A percentile compares a stretch with the other conserved stretches of the same genome.
Evolutionary conservation across 1,140 invertebrate genomes (phyloP).

Genomic region (Musca vetustissima): DNA sequence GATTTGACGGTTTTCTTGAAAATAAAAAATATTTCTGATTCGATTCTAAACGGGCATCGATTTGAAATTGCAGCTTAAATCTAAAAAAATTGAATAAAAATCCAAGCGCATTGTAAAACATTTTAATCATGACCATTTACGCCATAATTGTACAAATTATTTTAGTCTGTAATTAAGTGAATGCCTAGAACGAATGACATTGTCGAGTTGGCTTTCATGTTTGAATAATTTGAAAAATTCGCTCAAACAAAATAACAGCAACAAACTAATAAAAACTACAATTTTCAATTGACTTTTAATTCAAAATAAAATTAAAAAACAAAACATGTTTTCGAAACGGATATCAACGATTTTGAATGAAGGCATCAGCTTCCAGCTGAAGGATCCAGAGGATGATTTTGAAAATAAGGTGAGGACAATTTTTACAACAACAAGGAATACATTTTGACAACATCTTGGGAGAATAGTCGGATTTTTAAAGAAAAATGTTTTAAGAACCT

Average conservation of each 20-base stretch:
- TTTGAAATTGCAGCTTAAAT: background rate
- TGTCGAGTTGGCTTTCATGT: background rate
- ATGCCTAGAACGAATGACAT: background rate
- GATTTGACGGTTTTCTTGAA: background rate
- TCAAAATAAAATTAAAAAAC: too few species aligned
- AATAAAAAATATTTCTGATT: background rate
- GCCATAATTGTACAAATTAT: conserved; percentile 30
- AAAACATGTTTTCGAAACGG: too few species aligned
- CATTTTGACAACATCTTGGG: too few species aligned
- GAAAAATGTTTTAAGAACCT: too few species aligned
- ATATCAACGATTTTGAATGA: too few species aligned
- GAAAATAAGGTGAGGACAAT: too few species aligned
- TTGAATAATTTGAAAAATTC: background rate
- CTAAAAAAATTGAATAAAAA: background rate
- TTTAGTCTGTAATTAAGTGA: conserved; percentile 23
- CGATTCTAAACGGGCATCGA: background rate
- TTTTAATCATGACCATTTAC: conserved; percentile 27
- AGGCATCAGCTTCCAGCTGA: too few species aligned
- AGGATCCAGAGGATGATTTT: too few species aligned
- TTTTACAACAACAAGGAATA: too few species aligned
- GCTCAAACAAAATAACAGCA: background rate
- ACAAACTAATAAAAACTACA: background rate
- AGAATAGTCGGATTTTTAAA: too few species aligned
- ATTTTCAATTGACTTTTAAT: background rate
- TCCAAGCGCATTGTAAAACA: background rate